A percentile compares a stretch with the other conserved stretches of the same genome.
Conservation (phyloP, 2,113 vertebrate genomes). For the Trochalopteron elliotii region DNA sequence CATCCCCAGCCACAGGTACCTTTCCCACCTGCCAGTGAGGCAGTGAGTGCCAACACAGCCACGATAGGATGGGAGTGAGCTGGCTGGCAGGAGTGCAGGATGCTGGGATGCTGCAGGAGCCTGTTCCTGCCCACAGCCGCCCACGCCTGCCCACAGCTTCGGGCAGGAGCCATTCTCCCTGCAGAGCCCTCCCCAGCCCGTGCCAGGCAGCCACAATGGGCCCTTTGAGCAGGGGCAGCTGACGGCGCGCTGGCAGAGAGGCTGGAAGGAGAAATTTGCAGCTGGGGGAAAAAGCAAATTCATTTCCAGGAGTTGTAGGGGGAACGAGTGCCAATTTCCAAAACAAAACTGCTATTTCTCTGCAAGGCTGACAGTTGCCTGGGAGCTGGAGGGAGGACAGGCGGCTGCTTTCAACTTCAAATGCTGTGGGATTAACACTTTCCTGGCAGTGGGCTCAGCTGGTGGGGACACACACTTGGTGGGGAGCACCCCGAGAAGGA, state of each 20-base stretch:
- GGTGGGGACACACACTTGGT: background rate
- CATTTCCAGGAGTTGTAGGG: constrained; percentile 73
- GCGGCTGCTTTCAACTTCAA: constrained; percentile 43
- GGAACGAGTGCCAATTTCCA: constrained; percentile 75
- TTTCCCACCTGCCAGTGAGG: background rate
- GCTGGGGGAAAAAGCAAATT: constrained; percentile 71
- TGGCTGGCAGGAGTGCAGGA: background rate
- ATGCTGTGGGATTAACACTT: constrained; percentile 23
- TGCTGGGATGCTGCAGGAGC: background rate
- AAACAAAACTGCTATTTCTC: constrained; percentile 79
- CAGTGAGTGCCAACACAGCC: rapidly evolving
- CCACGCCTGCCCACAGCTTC: background rate
- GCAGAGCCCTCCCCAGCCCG: constrained; percentile 4
- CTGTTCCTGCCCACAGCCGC: background rate
- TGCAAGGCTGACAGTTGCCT: constrained; percentile 68
- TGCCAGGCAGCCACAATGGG: constrained; percentile 72
- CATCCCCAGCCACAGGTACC: rapidly evolving
- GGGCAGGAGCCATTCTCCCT: constrained; percentile 3
- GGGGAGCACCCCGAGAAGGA: background rate
- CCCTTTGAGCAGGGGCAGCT: constrained; percentile 81
- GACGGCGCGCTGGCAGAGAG: constrained; percentile 66
- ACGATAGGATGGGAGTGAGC: rapidly evolving
- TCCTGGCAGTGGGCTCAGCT: background rate
- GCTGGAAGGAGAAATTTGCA: constrained; percentile 74
- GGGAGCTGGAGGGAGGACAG: constrained; percentile 66